phyloP scores from a whole-genome alignment of 2,888 invertebrate genomes.

The Lithophane leautieri region DNA sequence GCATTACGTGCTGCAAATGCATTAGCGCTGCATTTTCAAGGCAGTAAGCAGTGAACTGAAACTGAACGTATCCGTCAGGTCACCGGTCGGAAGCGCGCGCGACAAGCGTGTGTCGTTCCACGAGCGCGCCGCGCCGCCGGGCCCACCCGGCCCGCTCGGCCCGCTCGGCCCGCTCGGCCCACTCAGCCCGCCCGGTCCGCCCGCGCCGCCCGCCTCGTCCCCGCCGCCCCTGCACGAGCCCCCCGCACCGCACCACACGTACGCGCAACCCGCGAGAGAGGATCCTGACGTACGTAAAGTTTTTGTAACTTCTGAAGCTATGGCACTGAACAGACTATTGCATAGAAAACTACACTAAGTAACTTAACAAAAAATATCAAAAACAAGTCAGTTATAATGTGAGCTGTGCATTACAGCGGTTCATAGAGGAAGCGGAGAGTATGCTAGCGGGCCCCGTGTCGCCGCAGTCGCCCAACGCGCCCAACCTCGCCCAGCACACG shows the following conservation, averaged over 20 bases:
- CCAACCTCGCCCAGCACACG: constrained; percentile 91
- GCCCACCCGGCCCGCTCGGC: constrained; percentile 33
- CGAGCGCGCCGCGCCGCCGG: constrained; percentile 88
- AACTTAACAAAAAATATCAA: no score
- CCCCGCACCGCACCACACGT: constrained; percentile 66
- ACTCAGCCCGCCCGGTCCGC: constrained; percentile 41
- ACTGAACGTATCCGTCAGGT: constrained; percentile 65
- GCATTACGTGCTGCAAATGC: background rate
- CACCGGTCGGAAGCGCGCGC: constrained; percentile 77
- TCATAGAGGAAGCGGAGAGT: constrained; percentile 92
- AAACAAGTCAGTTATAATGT: background rate
- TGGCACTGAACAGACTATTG: no score
- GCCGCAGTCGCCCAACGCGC: constrained; percentile 89
- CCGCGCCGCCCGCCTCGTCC: constrained; percentile 56
- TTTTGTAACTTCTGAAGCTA: background rate
- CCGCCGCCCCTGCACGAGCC: constrained; percentile 74
- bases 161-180: no score
- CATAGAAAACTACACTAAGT: no score
- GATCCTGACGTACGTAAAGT: constrained; percentile 94
- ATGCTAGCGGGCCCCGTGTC: constrained; percentile 94
- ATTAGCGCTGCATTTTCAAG: background rate
- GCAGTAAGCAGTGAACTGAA: background rate
- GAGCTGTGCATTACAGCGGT: constrained; percentile 29
- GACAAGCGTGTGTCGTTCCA: constrained; percentile 95
- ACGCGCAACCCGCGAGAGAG: constrained; percentile 86